Percentiles rank a stretch among this genome's conserved stretches.
Conservation (phyloP, 1,140 invertebrate species). For the Drosophila mauritiana region DNA sequence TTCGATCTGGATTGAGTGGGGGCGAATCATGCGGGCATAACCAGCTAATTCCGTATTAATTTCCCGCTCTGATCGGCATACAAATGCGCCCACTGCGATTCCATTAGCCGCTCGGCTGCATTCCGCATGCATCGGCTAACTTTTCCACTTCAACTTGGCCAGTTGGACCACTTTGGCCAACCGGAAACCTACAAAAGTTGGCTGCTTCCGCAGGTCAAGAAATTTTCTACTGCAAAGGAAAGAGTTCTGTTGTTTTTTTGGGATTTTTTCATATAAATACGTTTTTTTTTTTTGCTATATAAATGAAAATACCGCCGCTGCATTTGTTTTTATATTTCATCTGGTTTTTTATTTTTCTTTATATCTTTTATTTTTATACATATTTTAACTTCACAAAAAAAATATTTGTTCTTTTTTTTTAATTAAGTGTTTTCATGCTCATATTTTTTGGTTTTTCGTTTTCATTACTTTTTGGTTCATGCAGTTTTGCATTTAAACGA, state of each 20-base stretch:
- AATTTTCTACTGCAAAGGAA: neutral
- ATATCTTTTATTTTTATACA: conserved; percentile 58
- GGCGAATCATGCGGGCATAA: neutral
- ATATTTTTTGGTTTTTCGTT: conserved; percentile 35
- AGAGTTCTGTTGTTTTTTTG: no score
- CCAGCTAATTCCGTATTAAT: conserved; percentile 17
- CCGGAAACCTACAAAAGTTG: neutral
- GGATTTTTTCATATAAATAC: neutral
- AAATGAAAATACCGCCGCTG: neutral
- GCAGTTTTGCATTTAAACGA: conserved; percentile 59
- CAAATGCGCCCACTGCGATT: conserved; percentile 8
- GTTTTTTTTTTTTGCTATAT: neutral
- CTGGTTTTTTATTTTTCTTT: conserved; percentile 43
- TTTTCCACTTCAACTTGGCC: conserved; percentile 27
- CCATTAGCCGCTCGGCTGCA: conserved; percentile 50
- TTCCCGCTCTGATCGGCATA: conserved; percentile 23
- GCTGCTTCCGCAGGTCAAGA: neutral
- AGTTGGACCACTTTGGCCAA: neutral
- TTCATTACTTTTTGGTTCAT: conserved; percentile 54
- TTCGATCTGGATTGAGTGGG: neutral
- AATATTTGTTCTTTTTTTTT: conserved; percentile 49
- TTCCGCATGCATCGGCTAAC: conserved; percentile 37
- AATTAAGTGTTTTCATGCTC: conserved; percentile 45
- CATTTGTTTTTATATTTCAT: conserved; percentile 30
- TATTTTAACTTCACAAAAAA: conserved; percentile 80